Evolutionary conservation across 2,113 vertebrate genomes (phyloP).

Genomic region (Cygnus atratus): DNA sequence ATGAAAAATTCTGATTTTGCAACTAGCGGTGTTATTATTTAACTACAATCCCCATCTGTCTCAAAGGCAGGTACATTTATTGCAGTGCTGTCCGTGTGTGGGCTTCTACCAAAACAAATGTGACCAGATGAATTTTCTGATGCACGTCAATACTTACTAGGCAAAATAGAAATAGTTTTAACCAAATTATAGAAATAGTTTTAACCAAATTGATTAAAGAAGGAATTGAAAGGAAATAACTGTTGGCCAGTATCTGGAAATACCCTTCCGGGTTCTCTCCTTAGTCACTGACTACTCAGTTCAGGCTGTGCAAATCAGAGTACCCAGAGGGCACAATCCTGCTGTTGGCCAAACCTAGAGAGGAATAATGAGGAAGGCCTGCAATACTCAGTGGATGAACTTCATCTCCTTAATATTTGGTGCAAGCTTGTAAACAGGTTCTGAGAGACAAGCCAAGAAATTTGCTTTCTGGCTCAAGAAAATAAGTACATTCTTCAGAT

Average conservation of each 20-base stretch:
- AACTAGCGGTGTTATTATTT: neutral
- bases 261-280: neutral
- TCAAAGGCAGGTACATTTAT: neutral
- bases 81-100: conserved; percentile 11
- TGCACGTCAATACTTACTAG: neutral
- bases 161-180: neutral
- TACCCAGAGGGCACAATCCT: too few species aligned
- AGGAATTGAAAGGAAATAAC: neutral
- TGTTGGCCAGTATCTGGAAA: neutral
- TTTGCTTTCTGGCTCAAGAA: neutral
- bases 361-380: neutral
- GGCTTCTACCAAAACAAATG: conserved; percentile 19
- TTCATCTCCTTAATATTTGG: neutral
- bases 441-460: neutral
- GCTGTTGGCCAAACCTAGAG: neutral
- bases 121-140: neutral
- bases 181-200: neutral
- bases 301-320: neutral
- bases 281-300: neutral
- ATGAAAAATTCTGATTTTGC: neutral
- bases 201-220: neutral
- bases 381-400: neutral
- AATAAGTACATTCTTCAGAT: neutral
- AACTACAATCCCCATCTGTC: neutral
- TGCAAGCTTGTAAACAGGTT: neutral